Evolutionary conservation across 1,140 invertebrate species (phyloP), one percentile per base, ranked within the genome.

Genomic region (Drosophila nasuta): DNA sequence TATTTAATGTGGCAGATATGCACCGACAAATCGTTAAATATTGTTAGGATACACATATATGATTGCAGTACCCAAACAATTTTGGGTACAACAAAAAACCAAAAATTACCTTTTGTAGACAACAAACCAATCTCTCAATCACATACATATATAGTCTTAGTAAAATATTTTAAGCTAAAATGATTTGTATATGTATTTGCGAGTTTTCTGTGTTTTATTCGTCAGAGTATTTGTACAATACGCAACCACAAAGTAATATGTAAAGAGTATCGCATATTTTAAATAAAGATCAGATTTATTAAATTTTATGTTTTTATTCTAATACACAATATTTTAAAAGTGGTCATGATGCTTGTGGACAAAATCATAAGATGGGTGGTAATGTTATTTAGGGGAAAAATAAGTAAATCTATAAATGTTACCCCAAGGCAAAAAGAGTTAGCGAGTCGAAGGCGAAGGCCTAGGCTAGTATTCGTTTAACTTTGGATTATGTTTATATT

Each of bases 231-330:
- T 68, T 68, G 52, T 78, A 58, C 46, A 38, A 64, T 54, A 68
- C 25, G 49, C 15, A 63, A 70, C 33, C n/a, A 49, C 58, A 60
- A 64, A 85, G 38, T 6, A 38, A 64, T 67, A 67, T 77, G 77
- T 75, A 87, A 87, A 77, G 20, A 64, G 49, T 52, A 46, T 78
- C 52, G 15, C 59, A 86, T 83, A 89, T 89, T 13, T 75, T 79
- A 79, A 88, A 89, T 88, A 85, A 89, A 88, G 52, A 69, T 62
- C 63, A 81, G 49, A 77, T 79, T 74, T 66, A 67, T 52, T 45
- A 79, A 58, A 52, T 30, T 3, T 13, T 4, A 13, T 43, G 41
- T 43, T 43, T 43, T n/a, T 1, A 43, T 43, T 43, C n/a, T 13
- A 43, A 41, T 25, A 25, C 11, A 1, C 2, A 41, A 10, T n/a